A percentile compares a stretch with the other conserved stretches of the same genome.
phyloP scores from a whole-genome alignment of 2,797 vertebrate species.

The Crenichthys baileyi region DNA sequence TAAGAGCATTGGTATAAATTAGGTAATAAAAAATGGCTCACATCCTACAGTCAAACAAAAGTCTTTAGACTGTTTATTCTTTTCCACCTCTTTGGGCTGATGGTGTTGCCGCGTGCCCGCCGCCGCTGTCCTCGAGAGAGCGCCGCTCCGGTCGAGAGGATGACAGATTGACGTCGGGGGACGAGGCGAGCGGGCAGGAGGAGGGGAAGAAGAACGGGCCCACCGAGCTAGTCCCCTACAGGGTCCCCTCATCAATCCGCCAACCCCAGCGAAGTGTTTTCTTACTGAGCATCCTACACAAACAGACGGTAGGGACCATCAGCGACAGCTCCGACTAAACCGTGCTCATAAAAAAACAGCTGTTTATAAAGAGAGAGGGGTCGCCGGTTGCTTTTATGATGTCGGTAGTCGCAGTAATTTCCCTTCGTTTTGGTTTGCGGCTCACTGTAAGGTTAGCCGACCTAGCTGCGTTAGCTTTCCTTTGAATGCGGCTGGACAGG shows the following conservation, averaged over 20 bases:
- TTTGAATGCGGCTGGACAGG: conserved; percentile 48
- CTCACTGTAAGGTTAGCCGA: conserved; percentile 61
- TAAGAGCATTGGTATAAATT: not conserved
- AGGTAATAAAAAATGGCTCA: not conserved
- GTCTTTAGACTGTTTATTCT: not conserved
- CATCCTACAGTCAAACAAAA: not conserved
- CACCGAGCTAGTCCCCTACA: no score
- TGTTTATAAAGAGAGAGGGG: not conserved
- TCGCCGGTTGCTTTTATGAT: not conserved
- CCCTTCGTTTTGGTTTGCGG: conserved; percentile 51
- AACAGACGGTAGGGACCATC: conserved; percentile 75
- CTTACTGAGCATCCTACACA: conserved; percentile 67
- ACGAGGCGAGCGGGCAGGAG: conserved; percentile 68
- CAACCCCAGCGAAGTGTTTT: conserved; percentile 49
- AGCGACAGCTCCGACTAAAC: not conserved
- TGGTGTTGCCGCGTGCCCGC: conserved; percentile 21
- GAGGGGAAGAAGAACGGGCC: no score
- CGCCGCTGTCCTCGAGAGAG: conserved; percentile 25
- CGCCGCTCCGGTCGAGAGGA: conserved; percentile 58
- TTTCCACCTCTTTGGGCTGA: not conserved
- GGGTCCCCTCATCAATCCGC: conserved; percentile 38
- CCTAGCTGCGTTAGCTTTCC: conserved; percentile 61
- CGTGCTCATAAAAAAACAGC: not conserved
- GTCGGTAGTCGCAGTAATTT: conserved; percentile 20
- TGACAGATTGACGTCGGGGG: conserved; percentile 82